A percentile compares a stretch with the other conserved stretches of the same genome.
phyloP scores from a whole-genome alignment of 1,140 invertebrate species.

The Tribolium madens region DNA sequence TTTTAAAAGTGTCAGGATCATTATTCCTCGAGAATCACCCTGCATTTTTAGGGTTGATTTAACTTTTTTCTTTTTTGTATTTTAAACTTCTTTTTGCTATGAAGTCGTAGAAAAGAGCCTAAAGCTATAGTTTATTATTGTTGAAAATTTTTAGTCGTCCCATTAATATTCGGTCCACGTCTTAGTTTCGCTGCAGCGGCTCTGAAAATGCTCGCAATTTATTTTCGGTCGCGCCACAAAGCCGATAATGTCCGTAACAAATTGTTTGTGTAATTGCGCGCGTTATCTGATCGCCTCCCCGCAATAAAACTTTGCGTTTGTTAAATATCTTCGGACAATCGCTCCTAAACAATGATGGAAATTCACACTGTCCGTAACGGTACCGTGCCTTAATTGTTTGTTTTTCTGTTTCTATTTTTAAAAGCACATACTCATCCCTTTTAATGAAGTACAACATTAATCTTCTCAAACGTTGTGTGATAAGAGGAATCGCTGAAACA shows the following conservation, averaged over 20 bases:
- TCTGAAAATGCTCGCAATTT: too few species aligned
- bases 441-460: slow-evolving; percentile 42
- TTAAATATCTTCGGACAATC: background rate
- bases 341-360: slow-evolving; percentile 17
- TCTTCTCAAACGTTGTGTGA: background rate
- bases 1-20: too few species aligned
- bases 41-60: too few species aligned
- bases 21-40: too few species aligned
- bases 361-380: slow-evolving; percentile 40
- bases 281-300: background rate
- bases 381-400: slow-evolving; percentile 28
- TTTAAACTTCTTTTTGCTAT: too few species aligned
- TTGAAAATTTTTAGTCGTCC: too few species aligned
- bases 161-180: too few species aligned
- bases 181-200: too few species aligned
- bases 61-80: too few species aligned
- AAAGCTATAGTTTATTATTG: too few species aligned
- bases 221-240: background rate
- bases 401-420: slow-evolving; percentile 30
- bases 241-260: background rate
- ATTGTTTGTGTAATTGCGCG: background rate
- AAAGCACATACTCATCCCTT: slow-evolving; percentile 40
- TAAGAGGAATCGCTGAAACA: slow-evolving; percentile 5
- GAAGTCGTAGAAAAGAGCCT: too few species aligned
- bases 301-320: background rate